Evolutionary conservation across 1,140 invertebrate species (phyloP), one percentile per base, ranked within the genome.

Genomic region (Aphis gossypii): DNA sequence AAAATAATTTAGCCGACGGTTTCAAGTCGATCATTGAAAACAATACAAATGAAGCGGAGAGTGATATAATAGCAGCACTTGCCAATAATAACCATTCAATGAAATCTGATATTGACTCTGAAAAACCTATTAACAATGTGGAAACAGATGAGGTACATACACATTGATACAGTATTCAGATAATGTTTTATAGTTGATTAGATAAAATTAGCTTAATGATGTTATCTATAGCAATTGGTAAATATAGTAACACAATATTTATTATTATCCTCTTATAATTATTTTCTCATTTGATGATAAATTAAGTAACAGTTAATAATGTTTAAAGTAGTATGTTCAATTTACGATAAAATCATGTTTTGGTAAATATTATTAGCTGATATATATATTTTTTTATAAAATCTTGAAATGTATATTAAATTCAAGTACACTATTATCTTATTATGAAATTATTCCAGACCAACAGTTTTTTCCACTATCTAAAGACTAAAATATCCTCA

Each of bases 81-180:
- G 60, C 60, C 30, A 76, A n/a, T n/a, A 76, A 76, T n/a, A 76
- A 76, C 1, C 51, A 14, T 92, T 44, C 30, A 23, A 35, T n/a
- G 7, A 92, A 92, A 48, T 35, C 44, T 30, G 90, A 82, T 44
- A 76, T n/a, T 82, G 68, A 93, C 1, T 46, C 18, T 30, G 92
- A 93, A 86, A 93, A 93, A 1, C n/a, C 48, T 38, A 86, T 9
- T 84, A 38, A 54, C 41, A 86, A 86, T 56, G 9, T 48, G 30
- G 56, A 90, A 41, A 92, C 21, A 54, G 21, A 93, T 86, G 82
- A 93, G 82, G 82, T 93, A 93, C n/a, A 68, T 68, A 68, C 30
- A 68, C 30, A 68, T 68, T 68, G 30, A 68, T n/a, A n/a, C 30
- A 76, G 60, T 76, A 76, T 76, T 76, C 30, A 60, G n/a, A 76